phyloP scores from a whole-genome alignment of 2,888 invertebrate genomes.

The Linnaemya tessellans region DNA sequence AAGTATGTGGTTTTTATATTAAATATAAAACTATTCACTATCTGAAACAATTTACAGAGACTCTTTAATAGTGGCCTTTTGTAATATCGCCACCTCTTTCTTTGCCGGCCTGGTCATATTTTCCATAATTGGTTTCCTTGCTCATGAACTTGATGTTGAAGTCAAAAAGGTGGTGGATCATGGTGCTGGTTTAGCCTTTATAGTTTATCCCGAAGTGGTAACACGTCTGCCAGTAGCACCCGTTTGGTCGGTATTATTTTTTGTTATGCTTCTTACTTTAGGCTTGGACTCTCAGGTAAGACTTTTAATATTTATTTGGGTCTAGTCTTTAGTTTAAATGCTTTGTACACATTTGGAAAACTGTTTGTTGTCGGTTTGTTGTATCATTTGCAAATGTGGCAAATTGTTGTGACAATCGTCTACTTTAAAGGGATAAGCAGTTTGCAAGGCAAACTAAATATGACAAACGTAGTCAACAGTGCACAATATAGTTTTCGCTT shows the following conservation, averaged over 20 bases:
- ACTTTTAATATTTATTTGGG: background rate
- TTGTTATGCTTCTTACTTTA: slow-evolving; percentile 90
- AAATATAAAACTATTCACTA: background rate
- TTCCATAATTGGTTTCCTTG: slow-evolving; percentile 91
- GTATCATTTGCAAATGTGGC: too few relatives aligned
- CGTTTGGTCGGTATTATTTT: slow-evolving; percentile 92
- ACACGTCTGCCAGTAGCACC: slow-evolving; percentile 91
- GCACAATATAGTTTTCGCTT: background rate
- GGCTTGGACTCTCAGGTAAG: slow-evolving; percentile 88
- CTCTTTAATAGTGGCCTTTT: slow-evolving; percentile 89
- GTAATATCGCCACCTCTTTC: slow-evolving; percentile 91
- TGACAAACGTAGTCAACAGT: too few relatives aligned
- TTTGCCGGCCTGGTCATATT: slow-evolving; percentile 92
- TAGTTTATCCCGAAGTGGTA: slow-evolving; percentile 93
- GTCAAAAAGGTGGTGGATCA: slow-evolving; percentile 90
- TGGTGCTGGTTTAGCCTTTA: slow-evolving; percentile 91
- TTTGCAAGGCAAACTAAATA: too few relatives aligned
- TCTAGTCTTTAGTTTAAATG: too few relatives aligned
- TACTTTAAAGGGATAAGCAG: too few relatives aligned
- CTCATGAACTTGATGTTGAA: slow-evolving; percentile 88
- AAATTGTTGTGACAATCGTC: too few relatives aligned
- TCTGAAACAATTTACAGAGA: slow-evolving; percentile 84
- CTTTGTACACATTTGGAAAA: too few relatives aligned
- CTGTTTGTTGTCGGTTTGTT: too few relatives aligned
- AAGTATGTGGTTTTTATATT: slow-evolving; percentile 84